Evolutionary conservation across 1,140 invertebrate species (phyloP), one percentile per base, ranked within the genome.

Genomic region (Dysdera silvatica): DNA sequence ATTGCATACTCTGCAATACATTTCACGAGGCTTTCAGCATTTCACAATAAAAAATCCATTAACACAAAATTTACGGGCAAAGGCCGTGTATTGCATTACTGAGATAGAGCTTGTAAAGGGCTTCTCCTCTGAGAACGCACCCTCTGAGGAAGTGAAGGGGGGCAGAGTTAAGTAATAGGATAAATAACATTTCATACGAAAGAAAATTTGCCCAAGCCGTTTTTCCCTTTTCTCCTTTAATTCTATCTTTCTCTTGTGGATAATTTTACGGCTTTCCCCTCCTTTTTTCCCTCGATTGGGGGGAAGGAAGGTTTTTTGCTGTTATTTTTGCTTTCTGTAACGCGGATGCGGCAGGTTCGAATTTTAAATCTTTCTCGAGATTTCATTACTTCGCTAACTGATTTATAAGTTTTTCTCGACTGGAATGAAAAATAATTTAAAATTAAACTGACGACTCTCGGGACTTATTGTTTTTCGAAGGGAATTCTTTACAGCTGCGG

Each of bases 21-120:
- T 63, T 63, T 54, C n/a, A 26, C n/a, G 49, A 35, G 37, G 29
- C 57, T 61, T 54, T 63, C 52, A 49, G 28, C 41, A 31, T 41
- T 32, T 26, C 43, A 48, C 61, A 63, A 63, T 63, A 63, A 63
- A 63, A 63, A 55, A 55, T 63, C 61, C 61, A 63, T 63, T 63
- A 63, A 63, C 61, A 56, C 55, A 53, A 53, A 63, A 63, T 63
- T 63, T 63, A 63, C 61, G 61, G 52, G 55, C 53, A 55, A n/a
- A n/a, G 52, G 43, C 41, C 61, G 55, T 63, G 52, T 55, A 63
- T 63, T 63, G 61, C 49, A 55, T 55, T 55, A 55, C 52, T 41
- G 7, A 54, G 61, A 33, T 63, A 55, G 41, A 63, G 61, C 61
- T 63, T 63, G 61, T 63, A 63, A 63, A 63, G 45, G n/a, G 55